Evolutionary conservation across 2,113 vertebrate genomes (phyloP), one percentile per base, ranked within the genome.

Genomic region (Prochilodus magdalenae): DNA sequence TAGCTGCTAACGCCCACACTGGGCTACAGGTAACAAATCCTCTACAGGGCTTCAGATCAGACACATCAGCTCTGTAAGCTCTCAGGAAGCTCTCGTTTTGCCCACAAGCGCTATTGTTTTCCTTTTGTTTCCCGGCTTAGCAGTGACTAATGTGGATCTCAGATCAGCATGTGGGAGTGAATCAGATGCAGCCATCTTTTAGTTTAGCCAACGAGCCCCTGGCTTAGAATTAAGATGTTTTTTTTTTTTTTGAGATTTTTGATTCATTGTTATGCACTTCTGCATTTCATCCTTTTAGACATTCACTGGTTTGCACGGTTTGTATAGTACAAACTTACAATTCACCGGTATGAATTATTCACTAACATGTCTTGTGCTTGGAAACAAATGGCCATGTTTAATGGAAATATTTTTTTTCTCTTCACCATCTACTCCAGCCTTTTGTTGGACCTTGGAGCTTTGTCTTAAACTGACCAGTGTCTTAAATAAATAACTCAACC

Each of bases 1-100:
- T 86, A 30, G 67, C 57, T 80, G 33, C 51, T 70, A 81, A 77
- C 77, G 59, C 62, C 81, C 60, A 78, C 81, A 36, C 84, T 63
- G 26, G 11, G 53, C 81, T 77, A 82, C 81, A 77, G 76, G 83
- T 82, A 75, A 74, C 69, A 73, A 5, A 0, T 18, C 53, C 62
- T 71, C 26, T 66, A 78, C 55, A 70, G 4, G 77, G 12, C 53
- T 30, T 53, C 57, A 73, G 49, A 63, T 33, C 73, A 75, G 22
- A 73, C 22, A 79, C 72, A 73, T 40, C 57, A 36, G 60, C 62
- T 67, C 47, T 57, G 63, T 55, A 75, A n/a, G 67, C 66, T 65
- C 29, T n/a, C 29, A 62, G 20, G 36, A 70, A 40, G 27, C 26
- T 82, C 40, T 79, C 14, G 40, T 62, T 82, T 59, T 81, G 29